phyloP scores from a whole-genome alignment of 2,888 invertebrate species.

The Lasioglossum oenotherae region DNA sequence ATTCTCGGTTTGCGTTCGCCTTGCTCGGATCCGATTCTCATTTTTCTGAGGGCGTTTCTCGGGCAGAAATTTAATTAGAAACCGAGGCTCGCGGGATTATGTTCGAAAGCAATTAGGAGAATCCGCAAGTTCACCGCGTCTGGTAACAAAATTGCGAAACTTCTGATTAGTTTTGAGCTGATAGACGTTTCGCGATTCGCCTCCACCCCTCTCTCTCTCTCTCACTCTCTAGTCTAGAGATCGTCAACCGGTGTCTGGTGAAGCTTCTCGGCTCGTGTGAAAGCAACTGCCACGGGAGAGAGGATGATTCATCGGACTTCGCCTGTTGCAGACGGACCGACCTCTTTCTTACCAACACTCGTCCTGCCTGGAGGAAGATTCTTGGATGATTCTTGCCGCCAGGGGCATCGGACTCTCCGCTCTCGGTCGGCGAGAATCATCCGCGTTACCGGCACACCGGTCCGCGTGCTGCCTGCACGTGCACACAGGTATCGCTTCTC shows the following conservation, averaged over 20 bases:
- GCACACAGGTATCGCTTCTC: slow-evolving; percentile 18
- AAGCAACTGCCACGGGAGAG: slow-evolving; percentile 47
- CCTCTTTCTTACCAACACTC: slow-evolving; percentile 58
- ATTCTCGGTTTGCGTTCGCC: slow-evolving; percentile 1
- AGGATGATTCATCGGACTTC: slow-evolving; percentile 72
- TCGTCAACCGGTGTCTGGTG: slow-evolving; percentile 1
- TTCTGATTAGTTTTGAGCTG: not conserved
- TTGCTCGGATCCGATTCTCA: not conserved
- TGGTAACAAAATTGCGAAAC: not conserved
- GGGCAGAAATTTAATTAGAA: slow-evolving; percentile 7
- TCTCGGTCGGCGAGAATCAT: not conserved
- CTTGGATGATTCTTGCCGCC: not conserved
- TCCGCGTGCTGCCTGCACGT: slow-evolving; percentile 16
- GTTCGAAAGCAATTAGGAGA: not conserved
- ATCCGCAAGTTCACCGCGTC: not conserved
- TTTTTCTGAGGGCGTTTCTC: slow-evolving; percentile 2
- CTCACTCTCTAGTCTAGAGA: not conserved
- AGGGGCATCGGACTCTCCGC: not conserved
- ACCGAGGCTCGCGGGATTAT: not conserved
- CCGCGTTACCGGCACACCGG: slow-evolving; percentile 2
- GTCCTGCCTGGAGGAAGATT: slow-evolving; percentile 11
- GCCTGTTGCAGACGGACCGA: slow-evolving; percentile 64
- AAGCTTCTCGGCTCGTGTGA: slow-evolving; percentile 31
- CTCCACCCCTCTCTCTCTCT: not conserved
- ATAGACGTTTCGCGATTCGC: not conserved